Conservation (phyloP, 2,113 vertebrate genomes). For the Probosciger aterrimus region DNA sequence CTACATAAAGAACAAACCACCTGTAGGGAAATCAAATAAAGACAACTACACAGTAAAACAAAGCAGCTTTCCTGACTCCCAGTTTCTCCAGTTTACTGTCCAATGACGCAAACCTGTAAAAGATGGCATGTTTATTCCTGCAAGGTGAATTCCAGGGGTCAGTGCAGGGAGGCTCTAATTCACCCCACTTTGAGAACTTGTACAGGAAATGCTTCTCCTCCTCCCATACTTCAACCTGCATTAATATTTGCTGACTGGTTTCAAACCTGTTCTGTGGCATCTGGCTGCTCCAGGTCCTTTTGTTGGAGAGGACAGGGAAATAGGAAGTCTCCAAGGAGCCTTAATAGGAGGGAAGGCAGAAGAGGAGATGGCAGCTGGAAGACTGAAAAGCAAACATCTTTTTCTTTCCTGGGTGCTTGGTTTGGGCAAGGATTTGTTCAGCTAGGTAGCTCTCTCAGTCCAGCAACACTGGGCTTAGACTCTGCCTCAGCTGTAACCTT, state of each 20-base stretch:
- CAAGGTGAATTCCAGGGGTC: background rate
- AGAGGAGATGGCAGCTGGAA: background rate
- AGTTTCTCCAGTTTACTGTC: background rate
- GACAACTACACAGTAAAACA: rapidly evolving
- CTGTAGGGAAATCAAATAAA: background rate
- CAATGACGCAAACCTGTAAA: background rate
- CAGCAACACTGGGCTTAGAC: background rate
- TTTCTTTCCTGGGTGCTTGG: background rate
- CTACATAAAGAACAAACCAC: background rate
- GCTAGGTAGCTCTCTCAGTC: background rate
- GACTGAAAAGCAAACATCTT: background rate
- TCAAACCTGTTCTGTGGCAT: slow-evolving; percentile 4
- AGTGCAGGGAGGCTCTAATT: background rate
- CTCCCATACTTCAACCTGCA: background rate
- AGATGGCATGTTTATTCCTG: background rate
- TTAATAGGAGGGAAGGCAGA: background rate
- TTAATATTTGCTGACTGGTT: background rate
- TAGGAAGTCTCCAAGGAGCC: background rate
- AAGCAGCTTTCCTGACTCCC: background rate
- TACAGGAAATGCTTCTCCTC: background rate
- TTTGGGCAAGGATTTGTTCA: background rate
- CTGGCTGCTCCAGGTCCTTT: background rate
- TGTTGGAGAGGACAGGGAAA: background rate
- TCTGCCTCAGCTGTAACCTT: background rate
- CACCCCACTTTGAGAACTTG: rapidly evolving